Evolutionary conservation across 2,113 vertebrate species (phyloP), one percentile per base, ranked within the genome.

Genomic region (Colossoma macropomum): DNA sequence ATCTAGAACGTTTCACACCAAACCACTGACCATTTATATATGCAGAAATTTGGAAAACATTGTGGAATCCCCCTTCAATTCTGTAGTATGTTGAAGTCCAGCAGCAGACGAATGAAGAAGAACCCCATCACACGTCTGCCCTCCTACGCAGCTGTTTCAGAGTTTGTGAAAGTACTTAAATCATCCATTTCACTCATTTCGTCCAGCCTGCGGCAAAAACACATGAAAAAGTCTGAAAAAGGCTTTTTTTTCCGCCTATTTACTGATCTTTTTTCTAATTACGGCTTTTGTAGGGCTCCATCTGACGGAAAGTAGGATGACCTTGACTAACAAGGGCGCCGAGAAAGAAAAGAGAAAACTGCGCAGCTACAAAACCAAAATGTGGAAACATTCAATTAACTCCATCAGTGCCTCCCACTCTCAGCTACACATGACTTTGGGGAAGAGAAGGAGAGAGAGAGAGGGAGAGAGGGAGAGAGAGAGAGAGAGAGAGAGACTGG

Each of bases 221-320:
- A 41, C 34, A 1, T 32, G 1, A 4, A n/a, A 69, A 69, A 68
- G 54, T 23, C 54, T 23, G 19, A n/a, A 59, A 1, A n/a, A 11
- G 6, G 10, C 41, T 1, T 21, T 1, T 27, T 30, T 66, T 66
- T n/a, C 12, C 32, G 17, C 21, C 68, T 45, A n/a, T 70, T 70
- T 45, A 70, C 32, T 41, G 68, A 45, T 41, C 45, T 75, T 32
- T 54, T 76, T 23, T 70, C 73, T 83, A 83, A 83, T 77, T 50
- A 62, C 68, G 68, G 81, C 66, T 1, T 17, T 13, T 60, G n/a
- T 66, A 75, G 65, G 38, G 28, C 73, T 82, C 74, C n/a, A 69
- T 82, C 41, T 38, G n/a, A 69, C 48, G 68, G 27, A 50, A 83
- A 62, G 81, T 48, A 59, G 81, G 66, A 30, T 77, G 75, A 25